Conservation (phyloP, 2,797 vertebrate species). For the Columba guinea region DNA sequence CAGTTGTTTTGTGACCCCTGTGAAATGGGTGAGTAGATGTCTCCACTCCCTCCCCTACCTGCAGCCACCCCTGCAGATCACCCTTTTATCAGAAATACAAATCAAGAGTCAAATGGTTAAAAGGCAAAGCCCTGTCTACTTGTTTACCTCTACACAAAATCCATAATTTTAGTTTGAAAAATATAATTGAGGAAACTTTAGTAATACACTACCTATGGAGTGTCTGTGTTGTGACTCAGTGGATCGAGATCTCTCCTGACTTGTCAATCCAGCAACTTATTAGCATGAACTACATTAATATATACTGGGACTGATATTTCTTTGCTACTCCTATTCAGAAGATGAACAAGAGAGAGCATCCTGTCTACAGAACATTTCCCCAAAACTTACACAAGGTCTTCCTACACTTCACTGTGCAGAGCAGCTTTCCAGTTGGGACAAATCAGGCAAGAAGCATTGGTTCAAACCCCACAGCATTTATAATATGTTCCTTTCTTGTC, state of each 20-base stretch:
- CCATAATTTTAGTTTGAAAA: not conserved
- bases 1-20: not conserved
- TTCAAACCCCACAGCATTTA: not conserved
- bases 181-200: not conserved
- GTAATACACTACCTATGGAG: not conserved
- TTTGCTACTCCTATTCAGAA: not conserved
- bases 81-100: not conserved
- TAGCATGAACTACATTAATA: not conserved
- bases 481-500: not conserved
- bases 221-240: not conserved
- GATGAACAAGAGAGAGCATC: not conserved
- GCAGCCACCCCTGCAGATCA: not conserved
- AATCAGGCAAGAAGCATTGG: not conserved
- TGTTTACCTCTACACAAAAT: not conserved
- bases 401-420: not conserved
- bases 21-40: not conserved
- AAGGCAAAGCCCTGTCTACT: not conserved
- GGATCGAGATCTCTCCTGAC: not conserved
- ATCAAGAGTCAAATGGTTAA: not conserved
- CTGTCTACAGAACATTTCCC: not conserved
- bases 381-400: not conserved
- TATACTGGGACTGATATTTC: not conserved
- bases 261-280: not conserved
- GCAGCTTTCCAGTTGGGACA: not conserved
- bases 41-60: not conserved